Evolutionary conservation across 1,140 invertebrate species (phyloP), one percentile per base, ranked within the genome.

Genomic region (Heterodera schachtii): DNA sequence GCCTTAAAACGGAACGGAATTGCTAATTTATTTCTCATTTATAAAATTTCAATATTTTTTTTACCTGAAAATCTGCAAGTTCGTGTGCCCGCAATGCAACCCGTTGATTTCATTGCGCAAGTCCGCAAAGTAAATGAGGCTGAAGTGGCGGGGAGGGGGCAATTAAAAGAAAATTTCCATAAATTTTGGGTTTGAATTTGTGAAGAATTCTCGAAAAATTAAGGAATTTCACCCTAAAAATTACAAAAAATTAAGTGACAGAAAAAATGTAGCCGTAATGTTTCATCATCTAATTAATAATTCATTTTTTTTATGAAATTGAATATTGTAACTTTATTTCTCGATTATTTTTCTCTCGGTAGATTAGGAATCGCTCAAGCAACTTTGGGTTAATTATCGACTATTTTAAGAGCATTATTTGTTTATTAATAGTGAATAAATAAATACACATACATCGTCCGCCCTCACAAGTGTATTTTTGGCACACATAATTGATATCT

Each of bases 61-160:
- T 71, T 52, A 78, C 77, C 70, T 16, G 77, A 78, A 78, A 78
- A 78, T 78, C 47, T 43, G 31, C 77, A 78, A 69, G 70, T 78
- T n/a, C 77, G 52, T 64, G 77, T 21, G 21, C 77, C 77, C 21
- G 77, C 77, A n/a, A 16, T 43, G 13, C 77, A 78, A 47, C 21
- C 60, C 31, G 44, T 49, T 8, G 64, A 41, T 69, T 78, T 78
- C 16, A 70, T 52, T 66, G 77, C 77, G 31, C 77, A 78, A 7
- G 77, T 78, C 8, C 77, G 77, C 47, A 78, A n/a, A 41, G 70
- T 64, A 78, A 78, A 78, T 44, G 77, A 64, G 9, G 77, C 77
- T 78, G 19, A 71, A 71, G 13, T 13, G 9, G 44, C 7, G 69
- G 19, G 69, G 69, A 3, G 16, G 69, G 69, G 69, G 69, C n/a